Evolutionary conservation across 2,888 invertebrate genomes (phyloP), one percentile per base, ranked within the genome.

Genomic region (Bibio marci): DNA sequence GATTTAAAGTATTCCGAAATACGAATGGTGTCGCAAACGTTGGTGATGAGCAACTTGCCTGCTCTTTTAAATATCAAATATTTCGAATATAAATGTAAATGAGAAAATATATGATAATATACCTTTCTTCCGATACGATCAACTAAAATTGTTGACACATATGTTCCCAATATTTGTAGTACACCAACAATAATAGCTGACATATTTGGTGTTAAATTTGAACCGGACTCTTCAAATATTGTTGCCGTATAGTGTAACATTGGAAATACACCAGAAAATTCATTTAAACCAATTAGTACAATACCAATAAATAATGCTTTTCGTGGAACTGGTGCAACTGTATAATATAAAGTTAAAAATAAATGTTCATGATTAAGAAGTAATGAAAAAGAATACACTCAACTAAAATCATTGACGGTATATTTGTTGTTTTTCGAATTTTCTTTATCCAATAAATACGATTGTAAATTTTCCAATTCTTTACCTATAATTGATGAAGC

Each of bases 201-300:
- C 17, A 46, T 28, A 28, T 54, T 47, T 5, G 45, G 45, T 13
- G 46, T 39, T 13, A 44, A 45, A 19, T 35, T 44, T 42, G 25
- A 48, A 41, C 3, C 39, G 8, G 45, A 42, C 41, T 44, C 46
- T 35, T 41, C 4, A 45, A 56, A 42, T 45, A 54, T 47, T 5
- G 43, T 50, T 1, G 49, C 45, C 0, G 51, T 52, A 42, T 55
- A 59, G 37, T 51, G 54, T 0, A 58, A 41, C 30, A 61, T 52
- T 3, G 54, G 48, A 30, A 53, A 54, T 3, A 52, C 45, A 4
- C 59, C 59, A 37, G 52, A 53, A 30, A 55, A 34, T 41, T 59
- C 57, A 26, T 52, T 52, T 3, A 51, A 49, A 1, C 50, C 45
- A 11, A 54, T 47, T 1, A 59, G 43, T 11, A 55, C 43, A 7